Evolutionary conservation across 2,797 vertebrate genomes (phyloP).

Genomic region (Prunella strophiata): DNA sequence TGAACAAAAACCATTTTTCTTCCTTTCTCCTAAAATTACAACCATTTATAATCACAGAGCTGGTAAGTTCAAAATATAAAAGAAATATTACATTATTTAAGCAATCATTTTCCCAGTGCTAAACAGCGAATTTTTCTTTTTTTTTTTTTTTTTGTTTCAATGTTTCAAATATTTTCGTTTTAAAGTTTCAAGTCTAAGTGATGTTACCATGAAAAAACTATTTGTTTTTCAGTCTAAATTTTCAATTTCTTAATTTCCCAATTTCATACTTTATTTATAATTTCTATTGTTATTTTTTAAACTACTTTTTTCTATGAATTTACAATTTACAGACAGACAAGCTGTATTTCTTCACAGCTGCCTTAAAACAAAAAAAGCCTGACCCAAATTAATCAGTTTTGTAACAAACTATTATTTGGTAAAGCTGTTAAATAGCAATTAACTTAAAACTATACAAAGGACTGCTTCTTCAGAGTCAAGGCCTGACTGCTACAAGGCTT

Average conservation of each 20-base stretch:
- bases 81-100: slow-evolving; percentile 35
- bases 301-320: neutral
- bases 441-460: neutral
- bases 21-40: slow-evolving; percentile 30
- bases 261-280: neutral
- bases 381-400: neutral
- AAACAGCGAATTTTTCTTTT: neutral
- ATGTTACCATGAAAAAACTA: neutral
- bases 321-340: neutral
- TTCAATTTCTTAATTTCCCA: neutral
- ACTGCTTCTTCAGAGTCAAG: neutral
- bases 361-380: neutral
- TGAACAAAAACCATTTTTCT: neutral
- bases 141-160: neutral
- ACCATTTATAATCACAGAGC: slow-evolving; percentile 13
- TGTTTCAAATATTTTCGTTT: neutral
- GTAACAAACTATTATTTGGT: neutral
- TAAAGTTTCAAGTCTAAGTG: neutral
- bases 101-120: neutral
- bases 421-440: neutral
- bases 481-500: neutral
- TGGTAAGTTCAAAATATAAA: neutral
- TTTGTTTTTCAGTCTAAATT: neutral
- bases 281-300: neutral
- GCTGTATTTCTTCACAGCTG: neutral